phyloP scores from a whole-genome alignment of 53 echinoderm and acorn worm species.

The Stichopus horrens region DNA sequence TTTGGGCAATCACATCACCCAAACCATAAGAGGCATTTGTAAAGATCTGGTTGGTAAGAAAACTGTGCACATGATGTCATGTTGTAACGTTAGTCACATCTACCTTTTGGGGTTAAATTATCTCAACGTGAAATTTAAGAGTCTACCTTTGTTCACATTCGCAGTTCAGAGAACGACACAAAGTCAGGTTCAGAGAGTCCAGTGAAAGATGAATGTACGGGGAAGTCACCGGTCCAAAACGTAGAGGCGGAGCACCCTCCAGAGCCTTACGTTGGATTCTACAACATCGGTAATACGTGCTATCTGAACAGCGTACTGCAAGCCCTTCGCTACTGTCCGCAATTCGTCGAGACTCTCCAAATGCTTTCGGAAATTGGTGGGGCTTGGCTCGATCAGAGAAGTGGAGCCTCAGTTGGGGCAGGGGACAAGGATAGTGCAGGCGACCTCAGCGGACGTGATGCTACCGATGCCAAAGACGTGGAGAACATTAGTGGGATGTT shows the following conservation, averaged over 20 bases:
- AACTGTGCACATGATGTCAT: too few relatives aligned
- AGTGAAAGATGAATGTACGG: too few relatives aligned
- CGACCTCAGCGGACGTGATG: too few relatives aligned
- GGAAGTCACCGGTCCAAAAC: background rate
- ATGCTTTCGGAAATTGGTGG: slow-evolving; percentile 52
- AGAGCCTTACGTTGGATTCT: slow-evolving; percentile 78
- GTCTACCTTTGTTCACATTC: background rate
- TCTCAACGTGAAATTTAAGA: too few relatives aligned
- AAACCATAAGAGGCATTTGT: too few relatives aligned
- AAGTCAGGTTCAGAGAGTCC: background rate
- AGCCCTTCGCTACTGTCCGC: slow-evolving; percentile 85
- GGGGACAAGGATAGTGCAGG: background rate
- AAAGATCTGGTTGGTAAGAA: too few relatives aligned
- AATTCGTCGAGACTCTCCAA: slow-evolving; percentile 64
- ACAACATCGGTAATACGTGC: slow-evolving; percentile 97
- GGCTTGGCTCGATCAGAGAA: slow-evolving; percentile 30
- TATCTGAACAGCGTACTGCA: slow-evolving; percentile 98
- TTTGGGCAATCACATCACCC: too few relatives aligned
- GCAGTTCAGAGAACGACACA: background rate
- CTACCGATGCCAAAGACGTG: background rate
- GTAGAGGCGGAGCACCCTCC: slow-evolving; percentile 17
- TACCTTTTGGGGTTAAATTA: too few relatives aligned
- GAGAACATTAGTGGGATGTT: slow-evolving; percentile 41
- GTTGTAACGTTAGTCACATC: too few relatives aligned
- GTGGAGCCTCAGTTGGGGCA: slow-evolving; percentile 15